Evolutionary conservation across 2,797 vertebrate genomes (phyloP), one percentile per base, ranked within the genome.

Genomic region (Cichlasoma orientale): DNA sequence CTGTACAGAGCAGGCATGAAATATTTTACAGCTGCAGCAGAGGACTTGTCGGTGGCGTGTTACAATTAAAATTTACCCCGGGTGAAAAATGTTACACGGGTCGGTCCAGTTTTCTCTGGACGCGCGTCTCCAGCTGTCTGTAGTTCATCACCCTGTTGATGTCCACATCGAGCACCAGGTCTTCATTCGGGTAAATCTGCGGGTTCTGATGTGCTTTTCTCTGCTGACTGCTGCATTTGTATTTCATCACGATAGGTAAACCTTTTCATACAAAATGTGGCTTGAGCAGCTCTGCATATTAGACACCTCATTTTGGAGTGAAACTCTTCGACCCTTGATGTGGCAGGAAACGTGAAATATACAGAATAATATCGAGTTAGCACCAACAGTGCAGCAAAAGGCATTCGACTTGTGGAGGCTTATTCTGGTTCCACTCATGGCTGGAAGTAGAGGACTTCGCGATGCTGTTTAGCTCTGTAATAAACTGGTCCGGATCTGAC

Each of bases 341-440:
- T 73, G 59, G 44, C 68, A 83, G 74, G 72, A 84, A 78, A 79
- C 71, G 71, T 73, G 31, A 84, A 61, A 75, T 68, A 23, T 58
- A 74, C 50, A 57, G 27, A 76, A 72, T 69, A 10, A 82, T 56
- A 70, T 86, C 36, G 82, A 56, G 74, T 85, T 90, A 89, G 92
- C 90, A 93, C 92, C 91, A 83, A 69, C 75, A 68, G 85, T 85
- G 91, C 86, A 53, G 80, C 72, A 68, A 74, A 92, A 93, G 86
- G 90, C 90, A 77, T 84, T 75, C 9, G 19, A 82, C 86, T 71
- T 7, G 55, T 70, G 78, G 86, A 82, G 82, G 80, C 31, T 86
- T 72, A 3, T 36, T 75, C 75, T 54, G 61, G 78, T 74, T 84
- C 88, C 72, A 52, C 77, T 68, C 50, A 31, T 9, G 71, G 90